Base-by-base conservation (phyloP, 2,797 vertebrate species). In the Tarsius wallacei region DNA sequence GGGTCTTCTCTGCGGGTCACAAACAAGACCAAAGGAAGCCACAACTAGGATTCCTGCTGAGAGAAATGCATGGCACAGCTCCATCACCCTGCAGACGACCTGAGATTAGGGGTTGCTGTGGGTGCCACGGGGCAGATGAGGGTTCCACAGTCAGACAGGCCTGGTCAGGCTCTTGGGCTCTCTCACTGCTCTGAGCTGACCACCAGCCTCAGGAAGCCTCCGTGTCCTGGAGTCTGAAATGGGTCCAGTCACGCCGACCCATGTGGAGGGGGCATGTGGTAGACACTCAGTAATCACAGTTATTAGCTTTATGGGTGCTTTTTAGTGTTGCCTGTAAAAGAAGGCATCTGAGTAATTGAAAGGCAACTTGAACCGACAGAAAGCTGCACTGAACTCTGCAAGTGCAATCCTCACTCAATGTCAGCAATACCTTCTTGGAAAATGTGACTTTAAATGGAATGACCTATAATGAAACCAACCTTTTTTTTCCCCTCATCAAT, bases 91-190 rank as follows among this genome's bases (percentile, higher is more conserved):
- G 10, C 78, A 19, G 33, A 13, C 33, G 5, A 4, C 1, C 26
- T 49, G 16, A 7, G 1, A 11, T 57, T 28, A 1, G 77, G 63
- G 22, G 5, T 42, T 42, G 8, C 70, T 24, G 33, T 36, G 1
- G 10, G 55, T 9, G 0, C 21, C 14, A 0, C 21, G 13, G 31
- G 28, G 7, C 0, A 10, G 42, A 24, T 14, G 0, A 0, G 1
- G 73, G 42, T 36, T 33, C 76, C 0, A 5, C 47, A 13, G 2
- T 6, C 26, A 0, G n/a, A 31, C 19, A 57, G 63, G 8, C 31
- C 36, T 6, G 28, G 36, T 2, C 47, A 28, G 87, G 33, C 3
- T 2, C 49, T 57, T 7, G 6, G 49, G 49, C 33, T 31, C 24
- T 7, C 47, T 64, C 22, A 15, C 77, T n/a, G 26, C 49, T 13